A percentile compares a stretch with the other conserved stretches of the same genome.
These are phyloP conservation scores for Anableps anableps DNA, from an alignment of 2,797 vertebrate genomes.

Conservation along the genomic window DNA sequence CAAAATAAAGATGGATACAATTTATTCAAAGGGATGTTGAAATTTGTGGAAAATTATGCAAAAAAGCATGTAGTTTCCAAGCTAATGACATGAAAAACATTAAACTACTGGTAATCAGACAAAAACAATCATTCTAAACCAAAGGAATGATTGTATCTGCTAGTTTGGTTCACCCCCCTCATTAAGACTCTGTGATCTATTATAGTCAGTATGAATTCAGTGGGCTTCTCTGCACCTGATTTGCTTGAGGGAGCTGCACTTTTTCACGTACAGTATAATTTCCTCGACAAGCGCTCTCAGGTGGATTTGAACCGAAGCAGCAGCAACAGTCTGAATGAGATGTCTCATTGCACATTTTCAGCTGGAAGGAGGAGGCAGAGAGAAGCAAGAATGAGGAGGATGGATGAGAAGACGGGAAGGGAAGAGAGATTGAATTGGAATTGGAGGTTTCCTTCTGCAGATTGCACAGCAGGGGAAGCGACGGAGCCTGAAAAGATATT, in stretches of 20 bases:
- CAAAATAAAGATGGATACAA: too few relatives aligned
- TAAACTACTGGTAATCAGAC: neutral
- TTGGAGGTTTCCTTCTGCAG: slow-evolving; percentile 54
- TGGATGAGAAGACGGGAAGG: slow-evolving; percentile 20
- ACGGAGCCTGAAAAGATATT: slow-evolving; percentile 25
- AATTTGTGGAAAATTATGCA: too few relatives aligned
- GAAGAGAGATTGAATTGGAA: slow-evolving; percentile 41
- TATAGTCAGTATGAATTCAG: slow-evolving; percentile 7
- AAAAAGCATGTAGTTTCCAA: too few relatives aligned
- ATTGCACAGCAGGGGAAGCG: slow-evolving; percentile 52
- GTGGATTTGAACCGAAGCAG: slow-evolving; percentile 36
- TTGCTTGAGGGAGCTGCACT: slow-evolving; percentile 26
- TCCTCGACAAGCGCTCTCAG: slow-evolving; percentile 45
- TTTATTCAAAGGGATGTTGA: too few relatives aligned
- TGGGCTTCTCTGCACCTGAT: slow-evolving; percentile 17
- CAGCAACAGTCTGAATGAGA: slow-evolving; percentile 21
- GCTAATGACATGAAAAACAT: too few relatives aligned
- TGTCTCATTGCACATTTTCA: slow-evolving; percentile 38
- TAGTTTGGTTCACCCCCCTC: neutral
- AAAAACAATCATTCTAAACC: neutral
- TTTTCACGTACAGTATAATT: slow-evolving; percentile 41
- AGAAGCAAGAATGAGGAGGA: neutral
- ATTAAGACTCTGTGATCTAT: neutral
- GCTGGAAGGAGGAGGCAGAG: slow-evolving; percentile 33
- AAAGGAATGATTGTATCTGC: neutral